Evolutionary conservation across 2,113 vertebrate genomes (phyloP), one percentile per base, ranked within the genome.

Genomic region (Indicator indicator): DNA sequence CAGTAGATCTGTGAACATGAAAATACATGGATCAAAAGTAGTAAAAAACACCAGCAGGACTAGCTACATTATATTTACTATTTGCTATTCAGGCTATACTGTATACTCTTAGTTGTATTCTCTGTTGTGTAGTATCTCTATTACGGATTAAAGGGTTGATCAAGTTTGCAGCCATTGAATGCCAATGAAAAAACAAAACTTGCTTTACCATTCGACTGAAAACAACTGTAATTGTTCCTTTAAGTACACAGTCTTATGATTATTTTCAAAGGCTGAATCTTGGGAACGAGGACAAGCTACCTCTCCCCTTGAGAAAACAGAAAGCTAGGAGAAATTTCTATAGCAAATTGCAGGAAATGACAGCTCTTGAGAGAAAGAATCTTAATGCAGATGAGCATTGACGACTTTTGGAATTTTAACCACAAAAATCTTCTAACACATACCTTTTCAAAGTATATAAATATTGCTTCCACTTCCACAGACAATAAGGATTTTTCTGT

Each of bases 1-100:
- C 33, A 82, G 72, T 7, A 63, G 54, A 86, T 67, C 97, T 97
- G 93, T 52, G 58, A 94, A 96, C 38, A 88, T 33, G 76, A 96
- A 90, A 90, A 94, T 38, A 96, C 14, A 84, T 0, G 23, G 87
- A 90, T 65, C 33, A 71, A 87, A 91, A 86, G 30, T 58, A 81
- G 33, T 12, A 40, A 85, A 63, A 59, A 27, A 1, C 0, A 19
- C 1, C 28, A 91, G 26, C 5, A 17, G 9, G 24, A 73, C 33
- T 21, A 88, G 2, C 55, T 64, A 86, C 20, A 36, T 52, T 55
- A 3, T 48, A 56, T 17, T 78, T 81, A 84, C 16, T 92, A 64
- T 73, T 68, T 77, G 7, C 32, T 83, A 38, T 11, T 50, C 4
- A 30, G 40, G 6, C n/a, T 52, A 59, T 40, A 60, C 2, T 44